Percentiles rank a stretch among this genome's conserved stretches.
Conservation (phyloP, 2,888 invertebrate genomes). For the Pristionchus exspectatus region DNA sequence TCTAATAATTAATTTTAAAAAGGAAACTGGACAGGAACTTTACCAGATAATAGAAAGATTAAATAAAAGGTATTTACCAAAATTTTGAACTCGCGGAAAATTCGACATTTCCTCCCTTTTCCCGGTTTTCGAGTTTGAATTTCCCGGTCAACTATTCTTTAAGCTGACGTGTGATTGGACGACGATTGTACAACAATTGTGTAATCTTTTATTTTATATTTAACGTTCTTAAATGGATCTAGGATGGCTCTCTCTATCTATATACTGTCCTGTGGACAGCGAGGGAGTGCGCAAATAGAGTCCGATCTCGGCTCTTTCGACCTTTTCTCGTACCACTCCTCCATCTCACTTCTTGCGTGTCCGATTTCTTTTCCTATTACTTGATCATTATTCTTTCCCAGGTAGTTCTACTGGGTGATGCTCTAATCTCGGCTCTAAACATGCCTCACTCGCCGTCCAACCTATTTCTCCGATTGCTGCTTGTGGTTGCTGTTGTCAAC, state of each 20-base stretch:
- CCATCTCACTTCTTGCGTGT: slow-evolving; percentile 36
- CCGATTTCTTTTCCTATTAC: not conserved
- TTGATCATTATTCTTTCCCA: not conserved
- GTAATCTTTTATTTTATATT: not conserved
- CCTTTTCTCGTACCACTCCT: slow-evolving; percentile 19
- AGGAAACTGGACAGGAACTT: too few relatives aligned
- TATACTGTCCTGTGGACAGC: not conserved
- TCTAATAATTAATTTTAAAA: too few relatives aligned
- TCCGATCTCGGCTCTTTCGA: slow-evolving; percentile 2
- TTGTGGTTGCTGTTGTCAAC: not conserved
- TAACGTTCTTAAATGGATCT: not conserved
- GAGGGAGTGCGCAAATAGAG: slow-evolving; percentile 36
- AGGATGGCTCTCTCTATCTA: not conserved
- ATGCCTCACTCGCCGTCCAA: not conserved
- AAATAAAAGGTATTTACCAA: too few relatives aligned
- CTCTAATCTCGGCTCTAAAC: slow-evolving; percentile 31
- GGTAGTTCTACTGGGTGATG: slow-evolving; percentile 25
- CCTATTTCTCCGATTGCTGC: not conserved
- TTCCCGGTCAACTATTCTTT: not conserved
- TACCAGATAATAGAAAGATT: too few relatives aligned
- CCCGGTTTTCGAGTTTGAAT: not conserved
- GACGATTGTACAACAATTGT: not conserved
- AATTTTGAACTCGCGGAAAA: too few relatives aligned
- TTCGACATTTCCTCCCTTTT: too few relatives aligned
- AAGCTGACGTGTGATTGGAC: slow-evolving; percentile 28